Evolutionary conservation across 2,888 invertebrate genomes (phyloP), one percentile per base, ranked within the genome.

Genomic region (Phyto melanocephala): DNA sequence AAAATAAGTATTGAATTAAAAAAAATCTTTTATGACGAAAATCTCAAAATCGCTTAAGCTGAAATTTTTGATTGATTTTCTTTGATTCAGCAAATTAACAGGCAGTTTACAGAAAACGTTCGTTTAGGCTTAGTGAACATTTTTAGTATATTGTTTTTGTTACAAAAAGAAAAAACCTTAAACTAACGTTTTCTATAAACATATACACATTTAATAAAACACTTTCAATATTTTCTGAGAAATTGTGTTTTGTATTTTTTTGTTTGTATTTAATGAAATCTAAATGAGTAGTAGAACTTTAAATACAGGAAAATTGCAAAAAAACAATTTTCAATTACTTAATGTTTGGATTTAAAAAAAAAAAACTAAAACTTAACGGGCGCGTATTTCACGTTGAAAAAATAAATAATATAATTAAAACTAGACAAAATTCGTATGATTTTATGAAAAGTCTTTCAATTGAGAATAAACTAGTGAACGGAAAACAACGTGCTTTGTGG

Each of bases 391-490:
- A 67, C 52, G 35, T 79, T 60, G 24, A 72, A 72, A 35, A 75
- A 79, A 77, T 68, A 80, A 65, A 76, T 63, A 42, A 71, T 45
- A 67, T 74, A 76, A 79, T 47, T 79, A 82, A 79, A 79, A 82
- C n/a, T n/a, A n/a, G n/a, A 82, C 82, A 79, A 82, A 82, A 82
- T 67, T 79, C 75, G 62, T 76, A 71, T 37, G 52, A 67, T 72
- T 54, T 75, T 67, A 76, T 71, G 75, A 79, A 82, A 82, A 82
- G 60, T 60, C 71, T 82, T 65, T 63, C 42, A 58, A 62, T 68
- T 81, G 77, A 80, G 85, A 84, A 80, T 80, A 82, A 82, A 81
- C 82, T 85, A 86, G 58, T 83, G 86, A 85, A 86, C 67, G 72
- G 60, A 40, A 76, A 79, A 79, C 75, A 82, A 76, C 82, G 79